Base-by-base conservation (phyloP, 2,113 vertebrate species). In the Heliornis fulica region DNA sequence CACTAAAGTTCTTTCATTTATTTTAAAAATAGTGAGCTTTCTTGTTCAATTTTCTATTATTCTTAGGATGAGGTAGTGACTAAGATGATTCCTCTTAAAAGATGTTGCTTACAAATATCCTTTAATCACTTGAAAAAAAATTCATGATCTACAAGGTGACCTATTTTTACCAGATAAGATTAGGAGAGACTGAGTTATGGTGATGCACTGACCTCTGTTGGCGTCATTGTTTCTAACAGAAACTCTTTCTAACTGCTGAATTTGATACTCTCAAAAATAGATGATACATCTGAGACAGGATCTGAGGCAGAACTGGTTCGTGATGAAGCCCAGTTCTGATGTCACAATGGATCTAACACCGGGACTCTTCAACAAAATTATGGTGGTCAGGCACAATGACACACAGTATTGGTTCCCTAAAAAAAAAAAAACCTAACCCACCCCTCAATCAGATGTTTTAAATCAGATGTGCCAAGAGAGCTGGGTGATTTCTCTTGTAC, bases 191-290 rank as follows among this genome's bases (percentile, higher is more conserved):
- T 45, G 69, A 84, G 28, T 79, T 69, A 83, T 0, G 7, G 88
- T 92, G 85, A 90, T 72, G 50, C 29, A 72, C 71, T 95, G 95
- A 93, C 90, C 90, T 87, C 95, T 96, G 70, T 90, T 96, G 90
- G 90, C 3, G 1, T 77, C 28, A 86, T 29, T 31, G 19, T 65
- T 91, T 92, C 45, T 53, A 53, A 69, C 75, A 31, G 65, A 93
- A 94, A 71, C 34, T 56, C 7, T 11, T 76, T 93, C 40, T 56
- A 83, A 83, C 53, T 80, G 40, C 48, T 76, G 89, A 82, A 66
- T 53, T 77, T 70, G 29, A 25, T 83, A 34, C 29, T 78, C 38
- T 38, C 9, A 9, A 50, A 72, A 88, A 46, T 4, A 76, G 45
- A 32, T 56, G 8, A 72, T 45, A 32, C 3, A 38, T 34, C 56